Percentiles rank a stretch among this genome's conserved stretches.
Evolutionary conservation across 2,113 vertebrate species (phyloP).

Genomic region (Dromiciops gliroides): DNA sequence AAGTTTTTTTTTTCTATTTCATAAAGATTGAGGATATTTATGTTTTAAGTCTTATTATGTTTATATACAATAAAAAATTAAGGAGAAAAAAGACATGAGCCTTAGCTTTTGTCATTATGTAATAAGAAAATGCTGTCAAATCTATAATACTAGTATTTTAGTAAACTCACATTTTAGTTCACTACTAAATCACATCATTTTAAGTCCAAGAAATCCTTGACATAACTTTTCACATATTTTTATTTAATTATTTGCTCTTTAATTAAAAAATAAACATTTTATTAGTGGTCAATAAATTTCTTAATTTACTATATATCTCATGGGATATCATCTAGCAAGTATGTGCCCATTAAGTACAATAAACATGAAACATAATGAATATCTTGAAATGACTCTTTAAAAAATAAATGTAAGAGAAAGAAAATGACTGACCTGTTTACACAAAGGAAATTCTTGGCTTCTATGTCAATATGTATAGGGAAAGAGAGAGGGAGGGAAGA

Average conservation of each 20-base stretch:
- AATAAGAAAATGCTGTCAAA: neutral
- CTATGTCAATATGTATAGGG: neutral
- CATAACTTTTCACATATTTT: neutral
- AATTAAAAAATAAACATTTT: neutral
- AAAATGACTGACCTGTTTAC: neutral
- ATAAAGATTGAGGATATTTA: conserved; percentile 43
- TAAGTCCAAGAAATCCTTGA: neutral
- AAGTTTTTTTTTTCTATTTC: conserved; percentile 41
- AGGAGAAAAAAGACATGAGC: neutral
- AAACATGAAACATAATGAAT: neutral
- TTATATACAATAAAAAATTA: neutral
- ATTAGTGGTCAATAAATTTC: neutral
- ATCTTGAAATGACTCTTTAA: conserved; percentile 19
- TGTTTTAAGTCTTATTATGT: neutral
- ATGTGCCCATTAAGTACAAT: neutral
- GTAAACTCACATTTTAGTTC: conserved; percentile 32
- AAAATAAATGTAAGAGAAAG: neutral
- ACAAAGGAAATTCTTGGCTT: neutral
- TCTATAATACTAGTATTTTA: conserved; percentile 11
- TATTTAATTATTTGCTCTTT: conserved; percentile 12
- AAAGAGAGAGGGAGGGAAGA: neutral
- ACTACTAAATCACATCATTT: conserved; percentile 15
- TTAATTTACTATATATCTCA: neutral
- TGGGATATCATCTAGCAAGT: conserved; percentile 4
- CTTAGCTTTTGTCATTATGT: neutral